Evolutionary conservation across 35 echinoderm and acorn worm species (phyloP).

Genomic region (Heliocidaris tuberculata): DNA sequence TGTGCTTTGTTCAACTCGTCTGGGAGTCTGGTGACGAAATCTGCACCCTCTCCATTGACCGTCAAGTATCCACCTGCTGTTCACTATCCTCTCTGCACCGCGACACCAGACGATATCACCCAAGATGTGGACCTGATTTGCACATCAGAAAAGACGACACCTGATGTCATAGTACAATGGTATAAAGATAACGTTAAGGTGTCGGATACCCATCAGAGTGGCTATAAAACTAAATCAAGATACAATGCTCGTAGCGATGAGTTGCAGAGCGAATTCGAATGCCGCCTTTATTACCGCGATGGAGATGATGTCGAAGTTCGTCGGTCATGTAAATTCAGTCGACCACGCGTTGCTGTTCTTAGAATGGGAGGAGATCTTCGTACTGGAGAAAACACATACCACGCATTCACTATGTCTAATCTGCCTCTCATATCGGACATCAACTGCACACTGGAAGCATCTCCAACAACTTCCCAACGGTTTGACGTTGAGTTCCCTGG

Average conservation of each 20-base stretch:
- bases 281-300: background rate
- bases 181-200: background rate
- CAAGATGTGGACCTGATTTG: background rate
- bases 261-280: background rate
- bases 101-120: background rate
- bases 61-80: slow-evolving; percentile 21
- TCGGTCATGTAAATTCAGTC: background rate
- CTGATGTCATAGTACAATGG: background rate
- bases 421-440: slow-evolving; percentile 1
- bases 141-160: background rate
- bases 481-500: background rate
- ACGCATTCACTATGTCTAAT: background rate
- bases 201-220: background rate
- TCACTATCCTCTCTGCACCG: slow-evolving; percentile 15
- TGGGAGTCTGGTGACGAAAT: background rate
- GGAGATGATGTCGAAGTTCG: background rate
- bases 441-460: background rate
- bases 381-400: background rate
- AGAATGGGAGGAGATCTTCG: background rate
- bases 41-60: background rate
- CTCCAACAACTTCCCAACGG: background rate
- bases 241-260: background rate
- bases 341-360: background rate
- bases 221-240: background rate
- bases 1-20: background rate